Evolutionary conservation across 1,140 invertebrate genomes (phyloP), one percentile per base, ranked within the genome.

Genomic region (Drosophila cardini): DNA sequence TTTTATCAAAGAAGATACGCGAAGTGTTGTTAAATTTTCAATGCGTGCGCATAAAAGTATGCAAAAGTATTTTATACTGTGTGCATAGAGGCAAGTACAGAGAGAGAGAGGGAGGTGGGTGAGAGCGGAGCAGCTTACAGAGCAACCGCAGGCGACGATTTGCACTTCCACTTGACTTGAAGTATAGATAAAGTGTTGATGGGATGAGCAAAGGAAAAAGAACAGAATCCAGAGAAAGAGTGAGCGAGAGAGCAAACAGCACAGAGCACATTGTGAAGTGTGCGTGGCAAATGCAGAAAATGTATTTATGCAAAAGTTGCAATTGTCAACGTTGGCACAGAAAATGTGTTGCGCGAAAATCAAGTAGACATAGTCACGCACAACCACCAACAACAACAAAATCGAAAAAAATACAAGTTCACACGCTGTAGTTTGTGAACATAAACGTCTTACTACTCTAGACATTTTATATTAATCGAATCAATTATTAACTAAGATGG

Each of bases 271-370:
- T 6, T 9, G 57, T 64, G 53, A 72, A 76, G 69, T 43, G 62
- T 18, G 56, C 52, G 64, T 67, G 70, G 71, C 60, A 83, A 84
- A 89, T 84, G 74, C 77, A 52, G 83, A 85, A 80, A 87, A 89
- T 89, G 84, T 89, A 89, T 89, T 89, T 89, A 89, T 89, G 84
- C 84, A 90, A 87, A 89, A 89, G 77, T 89, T 78, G 84, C 84
- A 84, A 89, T 89, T 89, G 84, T 89, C 85, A 89, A 71, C 65
- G 61, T 55, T 77, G 61, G 64, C 53, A 72, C 69, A 85, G 72
- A 85, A 34, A 83, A 74, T 89, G 79, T 87, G 72, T 87, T 69
- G 63, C 68, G 68, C 64, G 53, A 76, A 26, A 79, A 76, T 87
- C 82, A 79, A 56, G 64, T 42, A 48, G 32, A 72, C 56, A 52